phyloP scores from a whole-genome alignment of 1,140 invertebrate genomes.

The Diprion similis region DNA sequence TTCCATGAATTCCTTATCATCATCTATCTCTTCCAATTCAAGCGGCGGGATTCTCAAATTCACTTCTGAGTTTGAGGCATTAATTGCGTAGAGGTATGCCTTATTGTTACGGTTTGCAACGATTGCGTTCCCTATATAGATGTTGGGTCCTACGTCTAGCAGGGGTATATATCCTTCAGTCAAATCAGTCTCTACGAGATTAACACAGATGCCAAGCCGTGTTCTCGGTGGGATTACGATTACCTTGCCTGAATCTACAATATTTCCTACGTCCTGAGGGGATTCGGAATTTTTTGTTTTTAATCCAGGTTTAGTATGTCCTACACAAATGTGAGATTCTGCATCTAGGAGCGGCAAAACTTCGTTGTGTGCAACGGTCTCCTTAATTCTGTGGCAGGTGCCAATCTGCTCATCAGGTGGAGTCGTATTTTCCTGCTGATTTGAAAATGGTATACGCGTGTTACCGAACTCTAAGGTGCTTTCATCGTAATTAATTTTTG shows the following conservation, averaged over 20 bases:
- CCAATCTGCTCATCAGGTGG: background rate
- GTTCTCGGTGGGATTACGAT: constrained; percentile 18
- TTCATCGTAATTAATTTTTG: constrained; percentile 1
- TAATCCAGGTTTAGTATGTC: background rate
- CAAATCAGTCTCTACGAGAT: background rate
- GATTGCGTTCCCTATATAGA: constrained; percentile 11
- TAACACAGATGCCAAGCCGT: background rate
- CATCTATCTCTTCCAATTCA: background rate
- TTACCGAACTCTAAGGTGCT: background rate
- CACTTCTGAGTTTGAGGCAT: constrained; percentile 11
- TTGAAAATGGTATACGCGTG: background rate
- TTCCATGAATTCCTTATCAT: too few species aligned
- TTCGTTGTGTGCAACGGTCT: background rate
- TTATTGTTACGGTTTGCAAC: background rate
- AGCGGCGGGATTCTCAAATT: constrained; percentile 1
- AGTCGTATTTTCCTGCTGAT: background rate
- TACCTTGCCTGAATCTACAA: background rate
- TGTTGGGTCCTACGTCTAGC: background rate
- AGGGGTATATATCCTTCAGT: constrained; percentile 14
- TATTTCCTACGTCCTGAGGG: background rate
- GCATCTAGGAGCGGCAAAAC: background rate
- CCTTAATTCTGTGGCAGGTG: background rate
- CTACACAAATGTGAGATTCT: background rate
- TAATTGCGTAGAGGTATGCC: constrained; percentile 8
- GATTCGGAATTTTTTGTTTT: background rate